Evolutionary conservation across 2,888 invertebrate species (phyloP), one percentile per base, ranked within the genome.

Genomic region (Chymomyza amoena): DNA sequence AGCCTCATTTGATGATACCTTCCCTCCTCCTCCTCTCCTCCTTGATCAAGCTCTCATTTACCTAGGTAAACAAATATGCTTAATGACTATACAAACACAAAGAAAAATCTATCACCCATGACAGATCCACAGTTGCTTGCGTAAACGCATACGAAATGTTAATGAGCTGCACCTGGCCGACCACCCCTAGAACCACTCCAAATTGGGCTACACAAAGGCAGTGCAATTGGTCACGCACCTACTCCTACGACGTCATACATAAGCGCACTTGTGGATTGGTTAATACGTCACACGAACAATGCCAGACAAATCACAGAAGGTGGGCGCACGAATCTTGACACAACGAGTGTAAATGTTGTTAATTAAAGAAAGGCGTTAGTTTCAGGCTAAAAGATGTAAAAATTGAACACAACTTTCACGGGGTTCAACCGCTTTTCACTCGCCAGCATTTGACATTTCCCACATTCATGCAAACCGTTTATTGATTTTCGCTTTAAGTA

Each of bases 221-320:
- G 56, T 78, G 78, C 82, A 82, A 79, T 82, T 79, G 77, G 85
- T 82, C 82, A 82, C 82, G 82, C 85, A 84, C 77, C 70, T 77
- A 54, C 54, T 20, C 10, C 16, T 18, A 54, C 20, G 4, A 54
- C 16, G 54, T 9, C 25, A 25, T 25, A 52, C 15, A 52, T 6
- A 6, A 7, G 7, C 52, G 16, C 52, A 52, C 52, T 52, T 52
- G 52, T 52, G 52, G 52, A 52, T 52, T 52, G n/a, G 15, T n/a
- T 6, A 52, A 4, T 9, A 36, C 36, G 36, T 36, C 36, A 36
- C 36, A 36, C 5, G 2, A 9, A 9, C 36, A 36, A 5, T 36
- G 36, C 36, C 36, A 36, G 36, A 36, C 25, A 25, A 25, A 25
- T 25, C 25, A 2, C 25, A 36, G 36, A 36, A 36, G 36, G 36